Conservation (phyloP, 2,888 invertebrate genomes). For the Patella depressa region DNA sequence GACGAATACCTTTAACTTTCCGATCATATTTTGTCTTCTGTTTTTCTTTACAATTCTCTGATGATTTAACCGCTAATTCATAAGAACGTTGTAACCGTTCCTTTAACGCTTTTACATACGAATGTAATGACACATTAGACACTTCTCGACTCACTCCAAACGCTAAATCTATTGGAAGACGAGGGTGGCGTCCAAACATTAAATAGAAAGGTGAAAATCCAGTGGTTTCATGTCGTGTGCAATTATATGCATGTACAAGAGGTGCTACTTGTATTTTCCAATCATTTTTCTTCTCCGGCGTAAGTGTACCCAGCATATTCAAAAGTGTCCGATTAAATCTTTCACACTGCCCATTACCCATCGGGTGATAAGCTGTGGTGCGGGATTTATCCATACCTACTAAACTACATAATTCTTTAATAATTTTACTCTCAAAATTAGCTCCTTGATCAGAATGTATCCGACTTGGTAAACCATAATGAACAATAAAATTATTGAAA, state of each 20-base stretch:
- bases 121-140: too few species aligned
- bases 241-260: not conserved
- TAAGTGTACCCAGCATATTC: not conserved
- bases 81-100: too few species aligned
- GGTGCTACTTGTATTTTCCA: not conserved
- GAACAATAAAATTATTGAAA: too few species aligned
- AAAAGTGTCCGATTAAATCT: slow-evolving; percentile 1
- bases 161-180: not conserved
- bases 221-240: not conserved
- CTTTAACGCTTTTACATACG: too few species aligned
- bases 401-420: too few species aligned
- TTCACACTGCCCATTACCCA: slow-evolving; percentile 6
- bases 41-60: too few species aligned
- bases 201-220: not conserved
- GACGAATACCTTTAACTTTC: too few species aligned
- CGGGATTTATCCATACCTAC: not conserved
- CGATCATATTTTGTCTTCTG: too few species aligned
- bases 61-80: too few species aligned
- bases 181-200: not conserved
- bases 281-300: not conserved
- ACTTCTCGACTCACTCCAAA: not conserved
- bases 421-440: too few species aligned
- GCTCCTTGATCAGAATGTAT: too few species aligned
- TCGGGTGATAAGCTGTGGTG: not conserved
- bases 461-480: too few species aligned